Evolutionary conservation across 35 echinoderm and acorn worm species (phyloP).

Genomic region (Apostichopus japonicus): DNA sequence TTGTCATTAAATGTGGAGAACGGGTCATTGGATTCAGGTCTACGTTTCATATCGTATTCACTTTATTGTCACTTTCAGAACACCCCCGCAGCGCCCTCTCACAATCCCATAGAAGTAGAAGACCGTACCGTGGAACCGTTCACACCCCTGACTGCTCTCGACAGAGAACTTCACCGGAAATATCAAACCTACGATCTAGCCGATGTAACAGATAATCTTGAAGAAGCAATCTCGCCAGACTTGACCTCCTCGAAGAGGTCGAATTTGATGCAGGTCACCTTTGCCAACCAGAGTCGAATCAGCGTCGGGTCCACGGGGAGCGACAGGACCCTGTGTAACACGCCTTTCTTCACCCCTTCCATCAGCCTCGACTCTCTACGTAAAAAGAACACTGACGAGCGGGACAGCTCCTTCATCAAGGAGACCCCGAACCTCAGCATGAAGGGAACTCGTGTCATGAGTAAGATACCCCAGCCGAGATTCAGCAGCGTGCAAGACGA

Average conservation of each 20-base stretch:
- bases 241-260: neutral
- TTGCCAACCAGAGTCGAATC: neutral
- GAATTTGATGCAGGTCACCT: slow-evolving; percentile 7
- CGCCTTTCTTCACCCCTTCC: neutral
- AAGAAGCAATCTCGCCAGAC: neutral
- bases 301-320: neutral
- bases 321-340: slow-evolving; percentile 1
- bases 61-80: neutral
- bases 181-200: neutral
- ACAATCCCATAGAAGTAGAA: neutral
- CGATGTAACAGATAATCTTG: neutral
- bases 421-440: slow-evolving; percentile 21
- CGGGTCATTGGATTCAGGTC: too few species aligned
- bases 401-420: neutral
- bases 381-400: neutral
- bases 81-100: neutral
- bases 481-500: slow-evolving; percentile 30
- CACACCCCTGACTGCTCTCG: slow-evolving; percentile 53
- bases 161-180: slow-evolving; percentile 30
- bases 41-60: too few species aligned
- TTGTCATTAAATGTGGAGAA: too few species aligned
- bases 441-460: too few species aligned
- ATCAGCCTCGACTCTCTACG: neutral
- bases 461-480: slow-evolving; percentile 15
- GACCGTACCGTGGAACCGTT: neutral